Evolutionary conservation across 2,797 vertebrate species (phyloP).

Genomic region (Tapera naevia): DNA sequence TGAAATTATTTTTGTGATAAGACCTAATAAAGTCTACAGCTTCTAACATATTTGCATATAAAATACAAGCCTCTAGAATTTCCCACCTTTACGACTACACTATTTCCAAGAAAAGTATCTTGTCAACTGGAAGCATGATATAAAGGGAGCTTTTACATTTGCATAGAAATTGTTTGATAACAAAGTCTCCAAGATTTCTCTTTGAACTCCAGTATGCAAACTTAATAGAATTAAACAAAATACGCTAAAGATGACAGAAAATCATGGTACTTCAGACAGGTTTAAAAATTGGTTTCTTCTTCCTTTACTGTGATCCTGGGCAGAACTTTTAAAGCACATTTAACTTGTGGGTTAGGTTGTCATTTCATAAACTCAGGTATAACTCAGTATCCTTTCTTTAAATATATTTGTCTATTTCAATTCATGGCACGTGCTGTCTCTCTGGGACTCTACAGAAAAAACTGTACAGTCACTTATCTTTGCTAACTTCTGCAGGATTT

Average conservation of each 20-base stretch:
- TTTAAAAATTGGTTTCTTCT: not conserved
- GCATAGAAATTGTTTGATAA: not conserved
- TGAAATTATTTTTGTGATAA: not conserved
- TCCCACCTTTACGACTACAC: not conserved
- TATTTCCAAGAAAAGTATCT: not conserved
- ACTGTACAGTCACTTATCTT: not conserved
- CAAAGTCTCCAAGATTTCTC: not conserved
- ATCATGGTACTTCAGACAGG: not conserved
- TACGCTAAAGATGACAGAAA: not conserved
- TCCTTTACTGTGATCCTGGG: not conserved
- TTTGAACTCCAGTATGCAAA: not conserved
- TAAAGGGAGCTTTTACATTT: not conserved
- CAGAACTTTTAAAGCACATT: not conserved
- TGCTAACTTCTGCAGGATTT: constrained; percentile 11
- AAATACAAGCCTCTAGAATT: not conserved
- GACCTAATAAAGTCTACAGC: not conserved
- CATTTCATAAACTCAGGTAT: not conserved
- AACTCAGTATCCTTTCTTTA: not conserved
- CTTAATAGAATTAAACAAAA: not conserved
- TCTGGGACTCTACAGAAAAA: not conserved
- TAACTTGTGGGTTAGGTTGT: not conserved
- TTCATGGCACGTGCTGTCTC: not conserved
- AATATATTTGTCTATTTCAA: not conserved
- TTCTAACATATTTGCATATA: not conserved
- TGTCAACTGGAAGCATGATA: not conserved